Evolutionary conservation across 2,113 vertebrate genomes (phyloP), one percentile per base, ranked within the genome.

Genomic region (Calyptommatus sinebrachiatus): DNA sequence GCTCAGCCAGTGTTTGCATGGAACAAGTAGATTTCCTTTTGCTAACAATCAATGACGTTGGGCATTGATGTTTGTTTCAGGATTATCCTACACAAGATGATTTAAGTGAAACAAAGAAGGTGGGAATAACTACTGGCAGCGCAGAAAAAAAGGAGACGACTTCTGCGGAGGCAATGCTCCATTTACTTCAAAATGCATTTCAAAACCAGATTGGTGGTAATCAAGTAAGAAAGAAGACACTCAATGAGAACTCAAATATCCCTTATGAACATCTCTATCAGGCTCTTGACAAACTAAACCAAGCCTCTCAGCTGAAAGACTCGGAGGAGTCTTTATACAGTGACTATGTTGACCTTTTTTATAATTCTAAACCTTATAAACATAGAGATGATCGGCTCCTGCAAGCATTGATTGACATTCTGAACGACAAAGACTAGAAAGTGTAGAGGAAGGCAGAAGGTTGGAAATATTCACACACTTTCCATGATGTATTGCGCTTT

Each of bases 321-420:
- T 90, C 94, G 0, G 96, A 96, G 76, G 95, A 96, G 89, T 96
- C 85, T 77, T 90, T 97, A 70, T 98, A 97, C 86, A 97, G 91
- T 73, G 96, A 98, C 94, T 99, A 98, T 35, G 94, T 95, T 3
- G 97, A 99, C 41, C 95, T 94, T 87, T 98, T 99, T 92, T 99
- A 98, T 89, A 97, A 94, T 79, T 91, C 87, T 76, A 99, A 97
- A 92, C 94, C 96, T 0, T 98, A 99, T 86, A 96, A 95, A 88
- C 98, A 99, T 92, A 94, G 97, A 91, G 97, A 99, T 83, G 97
- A 99, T 85, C 94, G 96, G 86, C 94, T 99, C 92, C 93, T 99
- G 76, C 97, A 99, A 89, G 97, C 97, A 0, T 92, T 99, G 81
- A 94, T 98, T 68, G 92, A 98, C 89, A 97, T 99, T 88, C 86